These are phyloP conservation scores for Caenorhabditis sp. DNA, from an alignment of 2,888 invertebrate species.

Conservation along the genomic window DNA sequence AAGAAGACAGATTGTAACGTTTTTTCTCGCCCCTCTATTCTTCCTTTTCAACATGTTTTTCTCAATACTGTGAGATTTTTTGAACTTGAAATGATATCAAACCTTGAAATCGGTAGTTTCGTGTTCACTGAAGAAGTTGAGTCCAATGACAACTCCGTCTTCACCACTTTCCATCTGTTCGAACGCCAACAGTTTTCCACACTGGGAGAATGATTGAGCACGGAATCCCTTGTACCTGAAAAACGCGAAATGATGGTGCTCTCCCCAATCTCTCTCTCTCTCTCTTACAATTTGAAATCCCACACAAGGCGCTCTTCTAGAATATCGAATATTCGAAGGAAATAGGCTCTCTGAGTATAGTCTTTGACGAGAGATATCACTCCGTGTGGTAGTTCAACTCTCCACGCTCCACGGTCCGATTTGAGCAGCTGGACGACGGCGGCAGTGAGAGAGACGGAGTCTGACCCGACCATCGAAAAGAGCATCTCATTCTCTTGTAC, in stretches of 20 bases:
- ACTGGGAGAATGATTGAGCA: constrained; percentile 61
- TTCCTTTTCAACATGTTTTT: not conserved
- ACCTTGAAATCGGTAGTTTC: constrained; percentile 56
- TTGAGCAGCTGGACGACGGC: constrained; percentile 70
- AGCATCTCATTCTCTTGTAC: constrained; percentile 58
- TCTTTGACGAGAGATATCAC: constrained; percentile 68
- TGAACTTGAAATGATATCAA: not conserved
- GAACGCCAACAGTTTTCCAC: constrained; percentile 67
- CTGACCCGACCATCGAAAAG: constrained; percentile 59
- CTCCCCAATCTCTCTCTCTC: not conserved
- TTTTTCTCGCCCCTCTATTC: not conserved
- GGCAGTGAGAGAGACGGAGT: constrained; percentile 68
- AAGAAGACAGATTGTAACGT: not conserved
- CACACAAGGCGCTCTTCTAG: constrained; percentile 62
- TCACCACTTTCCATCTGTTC: constrained; percentile 46
- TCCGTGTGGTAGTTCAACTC: constrained; percentile 61
- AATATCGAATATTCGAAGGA: constrained; percentile 70
- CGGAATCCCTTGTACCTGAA: constrained; percentile 69
- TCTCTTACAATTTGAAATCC: constrained; percentile 69
- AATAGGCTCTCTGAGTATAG: constrained; percentile 71
- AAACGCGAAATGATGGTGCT: too few relatives aligned
- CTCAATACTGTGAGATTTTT: too few relatives aligned
- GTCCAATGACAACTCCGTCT: constrained; percentile 46
- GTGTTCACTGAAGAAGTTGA: constrained; percentile 50
- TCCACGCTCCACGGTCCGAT: constrained; percentile 65